These are phyloP conservation scores for Aleadryas rufinucha DNA, from an alignment of 2,113 vertebrate genomes.

Conservation along the genomic window DNA sequence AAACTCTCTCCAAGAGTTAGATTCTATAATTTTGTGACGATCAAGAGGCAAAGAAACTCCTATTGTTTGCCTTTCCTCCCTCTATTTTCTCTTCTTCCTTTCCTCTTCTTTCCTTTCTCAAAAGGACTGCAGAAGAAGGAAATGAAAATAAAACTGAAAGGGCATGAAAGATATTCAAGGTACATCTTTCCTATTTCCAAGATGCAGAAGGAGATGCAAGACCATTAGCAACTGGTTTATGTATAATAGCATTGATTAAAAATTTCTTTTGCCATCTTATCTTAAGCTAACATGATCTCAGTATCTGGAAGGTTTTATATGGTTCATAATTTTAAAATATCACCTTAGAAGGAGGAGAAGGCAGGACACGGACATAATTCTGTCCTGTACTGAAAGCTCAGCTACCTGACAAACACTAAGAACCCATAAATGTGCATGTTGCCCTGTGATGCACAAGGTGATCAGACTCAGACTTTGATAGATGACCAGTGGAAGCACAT, in stretches of 20 bases:
- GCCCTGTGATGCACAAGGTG: slow-evolving; percentile 9
- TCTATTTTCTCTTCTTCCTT: not conserved
- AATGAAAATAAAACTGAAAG: not conserved
- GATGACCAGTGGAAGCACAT: not conserved
- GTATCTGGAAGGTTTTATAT: not conserved
- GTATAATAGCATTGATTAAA: not conserved
- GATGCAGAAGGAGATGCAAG: not conserved
- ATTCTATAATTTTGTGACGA: not conserved
- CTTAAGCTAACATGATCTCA: not conserved
- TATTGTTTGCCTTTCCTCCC: not conserved
- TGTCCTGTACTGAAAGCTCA: not conserved
- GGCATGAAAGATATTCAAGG: not conserved
- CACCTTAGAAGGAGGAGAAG: not conserved
- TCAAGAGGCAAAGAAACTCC: not conserved
- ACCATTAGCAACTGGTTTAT: not conserved
- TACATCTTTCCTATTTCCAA: not conserved
- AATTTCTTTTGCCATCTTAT: not conserved
- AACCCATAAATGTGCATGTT: not conserved
- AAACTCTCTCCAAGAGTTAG: not conserved
- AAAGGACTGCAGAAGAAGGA: not conserved
- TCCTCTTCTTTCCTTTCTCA: not conserved
- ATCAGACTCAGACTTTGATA: not conserved
- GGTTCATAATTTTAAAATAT: slow-evolving; percentile 18
- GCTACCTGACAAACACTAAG: slow-evolving; percentile 17
- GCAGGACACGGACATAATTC: not conserved